Evolutionary conservation across 2,113 vertebrate genomes (phyloP).

Genomic region (Galeopterus variegatus): DNA sequence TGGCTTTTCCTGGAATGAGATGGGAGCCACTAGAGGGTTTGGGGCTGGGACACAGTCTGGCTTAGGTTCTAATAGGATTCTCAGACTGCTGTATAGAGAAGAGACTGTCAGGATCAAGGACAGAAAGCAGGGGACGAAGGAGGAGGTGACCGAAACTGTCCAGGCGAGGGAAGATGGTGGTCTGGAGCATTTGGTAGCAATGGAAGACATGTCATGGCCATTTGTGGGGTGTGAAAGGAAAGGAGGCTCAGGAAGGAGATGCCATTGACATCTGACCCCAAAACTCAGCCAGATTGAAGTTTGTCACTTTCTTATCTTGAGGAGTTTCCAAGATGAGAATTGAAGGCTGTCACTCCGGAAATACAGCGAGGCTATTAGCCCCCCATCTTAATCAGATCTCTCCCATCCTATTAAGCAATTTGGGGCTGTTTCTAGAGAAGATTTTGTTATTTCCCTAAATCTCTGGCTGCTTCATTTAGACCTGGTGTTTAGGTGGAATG

Average conservation of each 20-base stretch:
- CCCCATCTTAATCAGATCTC: slow-evolving; percentile 89
- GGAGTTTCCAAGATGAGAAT: slow-evolving; percentile 75
- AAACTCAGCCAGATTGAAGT: background rate
- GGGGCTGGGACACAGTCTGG: background rate
- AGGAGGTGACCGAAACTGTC: too few species aligned
- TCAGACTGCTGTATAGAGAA: background rate
- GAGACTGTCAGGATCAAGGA: background rate
- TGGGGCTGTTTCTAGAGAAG: slow-evolving; percentile 88
- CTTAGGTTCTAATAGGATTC: background rate
- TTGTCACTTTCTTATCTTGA: background rate
- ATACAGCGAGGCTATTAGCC: slow-evolving; percentile 87
- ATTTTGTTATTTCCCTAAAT: slow-evolving; percentile 88
- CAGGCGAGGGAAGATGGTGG: too few species aligned
- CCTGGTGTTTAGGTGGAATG: slow-evolving; percentile 89
- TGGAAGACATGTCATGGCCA: background rate
- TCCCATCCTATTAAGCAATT: slow-evolving; percentile 90
- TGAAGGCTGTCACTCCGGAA: slow-evolving; percentile 80
- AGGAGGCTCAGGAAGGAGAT: background rate
- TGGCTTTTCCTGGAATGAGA: background rate
- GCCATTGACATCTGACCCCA: too few species aligned
- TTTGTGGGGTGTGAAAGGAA: background rate
- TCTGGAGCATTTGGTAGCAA: background rate
- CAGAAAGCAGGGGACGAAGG: too few species aligned
- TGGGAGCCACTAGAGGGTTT: background rate
- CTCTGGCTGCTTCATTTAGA: slow-evolving; percentile 88